Evolutionary conservation across 2,797 vertebrate genomes (phyloP).

Genomic region (Rhodeus uyekii): DNA sequence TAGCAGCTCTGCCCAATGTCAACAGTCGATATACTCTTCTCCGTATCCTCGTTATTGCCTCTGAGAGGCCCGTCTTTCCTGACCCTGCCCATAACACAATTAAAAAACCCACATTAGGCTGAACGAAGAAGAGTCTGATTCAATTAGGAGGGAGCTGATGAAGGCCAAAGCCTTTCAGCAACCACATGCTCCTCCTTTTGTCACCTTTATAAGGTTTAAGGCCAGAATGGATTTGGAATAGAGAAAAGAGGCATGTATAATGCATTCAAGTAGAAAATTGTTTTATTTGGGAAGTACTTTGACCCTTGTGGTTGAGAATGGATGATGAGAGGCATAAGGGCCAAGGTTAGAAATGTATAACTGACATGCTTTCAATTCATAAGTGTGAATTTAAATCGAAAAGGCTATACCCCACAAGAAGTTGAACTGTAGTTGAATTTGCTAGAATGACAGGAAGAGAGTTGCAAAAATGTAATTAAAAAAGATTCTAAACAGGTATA

Average conservation of each 20-base stretch:
- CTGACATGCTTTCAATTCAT: not conserved
- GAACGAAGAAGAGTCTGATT: conserved; percentile 65
- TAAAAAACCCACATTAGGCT: conserved; percentile 62
- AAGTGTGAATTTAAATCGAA: not conserved
- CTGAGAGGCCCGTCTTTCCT: conserved; percentile 58
- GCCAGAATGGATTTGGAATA: conserved; percentile 37
- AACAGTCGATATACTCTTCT: conserved; percentile 54
- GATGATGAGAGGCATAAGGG: not conserved
- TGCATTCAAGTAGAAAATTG: not conserved
- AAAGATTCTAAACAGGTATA: not conserved
- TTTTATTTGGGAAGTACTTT: conserved; percentile 32
- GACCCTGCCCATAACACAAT: conserved; percentile 62
- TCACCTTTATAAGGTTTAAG: conserved; percentile 52
- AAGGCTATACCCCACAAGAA: not conserved
- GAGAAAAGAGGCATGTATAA: conserved; percentile 16
- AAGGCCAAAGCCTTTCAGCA: conserved; percentile 58
- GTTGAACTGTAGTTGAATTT: not conserved
- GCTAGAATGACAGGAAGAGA: not conserved
- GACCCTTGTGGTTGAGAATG: conserved; percentile 6
- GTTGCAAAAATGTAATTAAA: no score
- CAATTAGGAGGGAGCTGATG: conserved; percentile 63
- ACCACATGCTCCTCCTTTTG: conserved; percentile 49
- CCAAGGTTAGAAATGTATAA: not conserved
- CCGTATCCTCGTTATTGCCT: conserved; percentile 55
- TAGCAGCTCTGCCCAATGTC: conserved; percentile 74